phyloP scores from a whole-genome alignment of 2,888 invertebrate species.

The Rhaphigaster nebulosa region DNA sequence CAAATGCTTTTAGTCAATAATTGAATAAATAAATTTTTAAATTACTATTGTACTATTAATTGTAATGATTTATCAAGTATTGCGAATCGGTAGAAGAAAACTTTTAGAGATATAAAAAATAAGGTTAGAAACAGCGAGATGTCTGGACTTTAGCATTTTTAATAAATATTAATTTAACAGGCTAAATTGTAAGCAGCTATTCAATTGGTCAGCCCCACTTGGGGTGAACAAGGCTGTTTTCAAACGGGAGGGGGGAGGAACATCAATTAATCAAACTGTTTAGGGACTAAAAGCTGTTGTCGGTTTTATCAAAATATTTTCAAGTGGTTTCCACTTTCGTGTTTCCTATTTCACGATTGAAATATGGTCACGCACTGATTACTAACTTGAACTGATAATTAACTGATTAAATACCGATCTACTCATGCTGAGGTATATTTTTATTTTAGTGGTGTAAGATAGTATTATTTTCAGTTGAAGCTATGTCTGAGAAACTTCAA shows the following conservation, averaged over 20 bases:
- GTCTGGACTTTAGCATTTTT: too few relatives aligned
- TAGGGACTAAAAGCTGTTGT: not conserved
- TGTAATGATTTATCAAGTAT: too few relatives aligned
- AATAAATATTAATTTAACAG: not conserved
- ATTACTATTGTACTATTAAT: too few relatives aligned
- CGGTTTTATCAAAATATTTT: slow-evolving; percentile 3
- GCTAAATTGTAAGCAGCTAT: not conserved
- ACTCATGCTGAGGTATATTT: not conserved
- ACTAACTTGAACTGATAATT: not conserved
- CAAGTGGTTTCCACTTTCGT: not conserved
- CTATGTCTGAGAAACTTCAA: not conserved
- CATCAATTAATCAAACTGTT: slow-evolving; percentile 37
- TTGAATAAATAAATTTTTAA: too few relatives aligned
- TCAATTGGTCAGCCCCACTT: not conserved
- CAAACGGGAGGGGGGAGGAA: not conserved
- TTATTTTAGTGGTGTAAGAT: not conserved
- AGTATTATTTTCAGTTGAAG: not conserved
- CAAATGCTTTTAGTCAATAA: too few relatives aligned
- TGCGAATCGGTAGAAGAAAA: too few relatives aligned
- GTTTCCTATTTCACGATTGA: not conserved
- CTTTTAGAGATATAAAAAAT: too few relatives aligned
- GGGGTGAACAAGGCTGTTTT: not conserved
- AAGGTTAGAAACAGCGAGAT: too few relatives aligned
- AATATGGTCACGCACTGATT: not conserved
- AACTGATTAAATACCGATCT: not conserved